These are phyloP conservation scores for Agrochola macilenta DNA, from an alignment of 2,888 invertebrate species.

Conservation along the genomic window DNA sequence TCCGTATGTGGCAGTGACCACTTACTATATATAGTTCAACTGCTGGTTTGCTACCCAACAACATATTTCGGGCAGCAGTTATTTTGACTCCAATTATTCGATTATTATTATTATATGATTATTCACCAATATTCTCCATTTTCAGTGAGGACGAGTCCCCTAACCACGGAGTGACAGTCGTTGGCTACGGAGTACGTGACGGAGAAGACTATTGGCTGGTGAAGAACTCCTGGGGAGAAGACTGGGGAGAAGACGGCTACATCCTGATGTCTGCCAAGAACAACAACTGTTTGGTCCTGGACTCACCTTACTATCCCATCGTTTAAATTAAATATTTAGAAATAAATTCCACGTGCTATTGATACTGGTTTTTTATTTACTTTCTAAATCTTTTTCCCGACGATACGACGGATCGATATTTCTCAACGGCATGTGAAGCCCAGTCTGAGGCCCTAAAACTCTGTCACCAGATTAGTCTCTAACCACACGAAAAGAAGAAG, in stretches of 20 bases:
- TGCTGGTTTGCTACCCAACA: too few relatives aligned
- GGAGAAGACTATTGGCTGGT: constrained; percentile 77
- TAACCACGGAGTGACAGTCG: constrained; percentile 75
- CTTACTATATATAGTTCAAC: too few relatives aligned
- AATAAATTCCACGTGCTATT: constrained; percentile 71
- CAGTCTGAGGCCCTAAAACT: too few relatives aligned
- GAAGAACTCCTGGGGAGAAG: constrained; percentile 79
- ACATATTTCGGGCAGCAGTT: too few relatives aligned
- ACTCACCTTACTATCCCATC: constrained; percentile 66
- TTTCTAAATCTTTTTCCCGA: background rate
- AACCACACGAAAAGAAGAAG: too few relatives aligned
- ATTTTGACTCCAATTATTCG: too few relatives aligned
- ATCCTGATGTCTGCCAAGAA: constrained; percentile 69
- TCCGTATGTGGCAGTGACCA: too few relatives aligned
- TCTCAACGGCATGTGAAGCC: too few relatives aligned
- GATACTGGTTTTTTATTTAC: background rate
- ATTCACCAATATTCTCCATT: background rate
- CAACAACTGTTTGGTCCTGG: constrained; percentile 73
- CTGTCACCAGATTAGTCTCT: too few relatives aligned
- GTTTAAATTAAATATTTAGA: constrained; percentile 50
- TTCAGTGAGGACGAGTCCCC: constrained; percentile 22
- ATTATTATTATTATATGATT: background rate
- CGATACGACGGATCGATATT: too few relatives aligned
- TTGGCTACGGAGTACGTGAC: constrained; percentile 75
- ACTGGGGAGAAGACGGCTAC: constrained; percentile 78